Base-by-base conservation (phyloP, 2,113 vertebrate genomes). In the Serilophus lunatus region DNA sequence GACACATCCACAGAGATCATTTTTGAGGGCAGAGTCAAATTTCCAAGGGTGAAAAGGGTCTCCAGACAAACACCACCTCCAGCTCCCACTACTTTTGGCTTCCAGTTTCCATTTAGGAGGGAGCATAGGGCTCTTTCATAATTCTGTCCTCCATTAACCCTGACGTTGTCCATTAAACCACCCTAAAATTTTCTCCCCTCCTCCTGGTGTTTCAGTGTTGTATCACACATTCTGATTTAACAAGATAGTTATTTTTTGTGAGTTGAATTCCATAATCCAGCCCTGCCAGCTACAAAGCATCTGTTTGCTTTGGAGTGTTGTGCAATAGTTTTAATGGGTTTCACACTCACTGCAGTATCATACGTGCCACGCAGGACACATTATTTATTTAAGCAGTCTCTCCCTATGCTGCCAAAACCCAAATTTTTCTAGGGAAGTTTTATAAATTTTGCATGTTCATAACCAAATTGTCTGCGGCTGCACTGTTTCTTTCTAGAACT, bases 221-320 rank as follows among this genome's bases (percentile, higher is more conserved):
- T 33, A 90, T 60, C 82, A 40, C 76, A 88, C 44, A 14, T n/a
- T 75, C 85, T 91, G 70, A 75, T 74, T 85, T 71, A 79, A 80
- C 72, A 76, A 49, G 66, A 51, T 4, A 69, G 69, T 82, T 82
- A 79, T 66, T 83, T 82, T 72, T 50, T 68, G 53, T 8, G 53
- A 88, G 93, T 82, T 12, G 10, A 38, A 51, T 92, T 77, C 86
- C 80, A 75, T 20, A 74, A 13, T 18, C 51, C 25, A 76, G 70
- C 45, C 59, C 66, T 40, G 83, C 85, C 91, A 88, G 82, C 82
- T 85, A n/a, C 44, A 79, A 71, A 88, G 80, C 86, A 64, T 74
- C 88, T 93, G 82, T 35, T 61, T 9, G 44, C 72, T 78, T 56
- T n/a, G 45, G 75, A 72, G 68, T 4, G 29, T 85, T 88, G 65